These are phyloP conservation scores for Oegoconia quadripuncta DNA, from an alignment of 2,888 invertebrate species.

Conservation along the genomic window DNA sequence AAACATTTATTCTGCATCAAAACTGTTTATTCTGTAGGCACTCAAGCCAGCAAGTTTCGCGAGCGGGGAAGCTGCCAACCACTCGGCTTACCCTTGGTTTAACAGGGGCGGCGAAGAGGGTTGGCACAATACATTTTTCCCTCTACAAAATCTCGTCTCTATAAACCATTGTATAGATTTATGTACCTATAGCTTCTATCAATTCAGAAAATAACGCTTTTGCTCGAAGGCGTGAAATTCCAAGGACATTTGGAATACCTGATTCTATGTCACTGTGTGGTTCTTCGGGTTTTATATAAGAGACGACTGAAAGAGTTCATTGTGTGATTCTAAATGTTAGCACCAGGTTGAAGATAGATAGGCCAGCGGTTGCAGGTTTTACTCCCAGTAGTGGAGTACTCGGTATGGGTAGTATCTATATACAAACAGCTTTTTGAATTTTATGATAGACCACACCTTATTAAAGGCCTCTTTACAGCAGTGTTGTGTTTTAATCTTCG, in stretches of 20 bases:
- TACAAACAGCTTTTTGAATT: too few relatives aligned
- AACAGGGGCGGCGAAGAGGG: conserved; percentile 60
- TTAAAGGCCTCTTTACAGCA: too few relatives aligned
- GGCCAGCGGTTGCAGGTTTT: too few relatives aligned
- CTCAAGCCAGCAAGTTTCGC: conserved; percentile 25
- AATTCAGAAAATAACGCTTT: conserved; percentile 8
- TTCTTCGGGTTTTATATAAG: neutral
- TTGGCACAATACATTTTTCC: conserved; percentile 68
- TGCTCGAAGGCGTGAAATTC: conserved; percentile 10
- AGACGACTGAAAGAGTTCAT: too few relatives aligned
- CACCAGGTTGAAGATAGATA: too few relatives aligned
- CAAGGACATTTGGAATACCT: neutral
- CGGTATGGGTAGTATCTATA: too few relatives aligned
- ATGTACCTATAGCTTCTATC: neutral
- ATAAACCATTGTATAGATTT: conserved; percentile 13
- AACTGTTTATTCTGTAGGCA: conserved; percentile 31
- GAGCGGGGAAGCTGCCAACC: conserved; percentile 46
- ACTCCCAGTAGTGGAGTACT: too few relatives aligned
- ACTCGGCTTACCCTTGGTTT: conserved; percentile 56
- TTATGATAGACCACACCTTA: too few relatives aligned
- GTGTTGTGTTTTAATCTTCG: too few relatives aligned
- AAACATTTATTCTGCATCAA: conserved; percentile 9
- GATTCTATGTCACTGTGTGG: neutral
- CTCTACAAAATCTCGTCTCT: conserved; percentile 57
- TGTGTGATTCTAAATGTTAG: too few relatives aligned